Conservation (phyloP, 2,888 invertebrate genomes). For the Lepidocyrtinus sp. region DNA sequence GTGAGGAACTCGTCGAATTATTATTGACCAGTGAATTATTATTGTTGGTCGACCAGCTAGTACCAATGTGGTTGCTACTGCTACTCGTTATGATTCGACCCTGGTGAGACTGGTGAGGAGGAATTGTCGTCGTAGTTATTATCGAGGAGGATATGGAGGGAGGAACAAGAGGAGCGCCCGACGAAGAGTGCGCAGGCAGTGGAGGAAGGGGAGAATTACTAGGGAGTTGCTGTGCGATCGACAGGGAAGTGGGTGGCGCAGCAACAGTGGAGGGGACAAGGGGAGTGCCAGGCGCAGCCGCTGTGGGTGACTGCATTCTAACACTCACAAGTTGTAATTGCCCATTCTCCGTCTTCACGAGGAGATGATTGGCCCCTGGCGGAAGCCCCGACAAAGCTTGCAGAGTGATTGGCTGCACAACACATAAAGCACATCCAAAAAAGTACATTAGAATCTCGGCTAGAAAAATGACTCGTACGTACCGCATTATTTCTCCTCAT, state of each 20-base stretch:
- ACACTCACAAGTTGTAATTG: constrained; percentile 94
- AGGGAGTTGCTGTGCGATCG: constrained; percentile 66
- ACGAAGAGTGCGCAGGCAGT: constrained; percentile 47
- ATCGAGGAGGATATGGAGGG: constrained; percentile 39
- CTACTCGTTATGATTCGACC: constrained; percentile 60
- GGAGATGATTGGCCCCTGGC: constrained; percentile 82
- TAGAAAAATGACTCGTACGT: constrained; percentile 67
- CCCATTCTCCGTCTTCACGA: constrained; percentile 97
- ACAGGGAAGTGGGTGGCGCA: constrained; percentile 61
- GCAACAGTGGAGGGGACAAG: constrained; percentile 63
- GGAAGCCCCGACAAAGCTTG: constrained; percentile 89
- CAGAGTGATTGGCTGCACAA: constrained; percentile 84
- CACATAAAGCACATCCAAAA: constrained; percentile 71
- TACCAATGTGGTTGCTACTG: constrained; percentile 61
- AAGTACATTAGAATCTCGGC: constrained; percentile 65
- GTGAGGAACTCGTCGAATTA: constrained; percentile 50
- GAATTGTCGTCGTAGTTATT: constrained; percentile 48
- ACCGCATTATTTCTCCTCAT: constrained; percentile 69
- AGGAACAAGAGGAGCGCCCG: constrained; percentile 33
- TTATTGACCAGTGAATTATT: constrained; percentile 56
- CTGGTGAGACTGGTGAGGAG: constrained; percentile 55
- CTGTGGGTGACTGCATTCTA: constrained; percentile 82
- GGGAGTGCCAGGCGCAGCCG: constrained; percentile 72
- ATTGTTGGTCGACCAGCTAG: constrained; percentile 57
- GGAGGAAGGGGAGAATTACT: constrained; percentile 57